Percentiles rank a stretch among this genome's conserved stretches.
Evolutionary conservation across 35 echinoderm and acorn worm genomes (phyloP).

Genomic region (Eucidaris tribuloides): DNA sequence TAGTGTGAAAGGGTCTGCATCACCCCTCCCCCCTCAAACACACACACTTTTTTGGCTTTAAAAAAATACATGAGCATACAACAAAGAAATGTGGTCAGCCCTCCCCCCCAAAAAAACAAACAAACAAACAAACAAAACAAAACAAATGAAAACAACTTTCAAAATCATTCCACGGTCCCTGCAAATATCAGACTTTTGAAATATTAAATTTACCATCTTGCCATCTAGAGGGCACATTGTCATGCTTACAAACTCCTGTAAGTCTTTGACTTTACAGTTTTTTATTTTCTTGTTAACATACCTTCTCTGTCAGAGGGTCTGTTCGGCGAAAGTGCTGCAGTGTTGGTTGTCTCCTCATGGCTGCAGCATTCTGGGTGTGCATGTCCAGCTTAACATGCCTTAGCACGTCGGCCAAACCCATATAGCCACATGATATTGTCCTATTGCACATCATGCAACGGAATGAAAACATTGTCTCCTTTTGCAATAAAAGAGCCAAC

Average conservation of each 20-base stretch:
- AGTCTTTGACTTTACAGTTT: too few species aligned
- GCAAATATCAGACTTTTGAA: constrained; percentile 7
- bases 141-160: background rate
- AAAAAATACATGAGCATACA: too few species aligned
- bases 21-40: too few species aligned
- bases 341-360: background rate
- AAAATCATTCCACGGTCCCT: background rate
- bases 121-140: too few species aligned
- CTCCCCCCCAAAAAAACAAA: too few species aligned
- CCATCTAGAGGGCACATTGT: too few species aligned
- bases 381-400: constrained; percentile 7
- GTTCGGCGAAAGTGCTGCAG: constrained; percentile 6
- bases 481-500: background rate
- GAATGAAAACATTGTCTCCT: constrained; percentile 8
- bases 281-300: background rate
- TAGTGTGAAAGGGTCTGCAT: too few species aligned
- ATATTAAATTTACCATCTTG: background rate
- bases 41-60: too few species aligned
- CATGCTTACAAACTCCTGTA: too few species aligned
- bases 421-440: background rate
- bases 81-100: too few species aligned
- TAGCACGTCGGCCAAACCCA: background rate
- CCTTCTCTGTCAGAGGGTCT: background rate
- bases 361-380: constrained; percentile 6
- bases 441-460: background rate